These are phyloP conservation scores for Sabatieria punctata DNA, from an alignment of 2,888 invertebrate genomes.

Conservation along the genomic window DNA sequence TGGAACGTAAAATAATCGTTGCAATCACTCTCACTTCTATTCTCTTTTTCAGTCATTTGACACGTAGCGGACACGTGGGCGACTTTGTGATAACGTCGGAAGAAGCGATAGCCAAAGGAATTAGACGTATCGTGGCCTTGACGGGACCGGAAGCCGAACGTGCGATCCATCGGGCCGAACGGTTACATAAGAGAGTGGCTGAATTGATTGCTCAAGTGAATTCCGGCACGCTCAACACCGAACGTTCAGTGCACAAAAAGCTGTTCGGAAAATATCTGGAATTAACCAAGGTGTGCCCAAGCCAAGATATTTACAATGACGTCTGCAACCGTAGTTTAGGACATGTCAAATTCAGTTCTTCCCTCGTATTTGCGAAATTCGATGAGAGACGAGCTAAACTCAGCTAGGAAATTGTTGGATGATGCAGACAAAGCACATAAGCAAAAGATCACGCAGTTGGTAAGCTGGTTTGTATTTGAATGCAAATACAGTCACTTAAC, in stretches of 20 bases:
- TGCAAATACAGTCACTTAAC: too few relatives aligned
- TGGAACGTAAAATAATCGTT: slow-evolving; percentile 50
- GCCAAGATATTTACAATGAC: too few relatives aligned
- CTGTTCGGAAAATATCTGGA: too few relatives aligned
- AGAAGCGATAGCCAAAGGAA: slow-evolving; percentile 97
- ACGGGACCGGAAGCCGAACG: slow-evolving; percentile 48
- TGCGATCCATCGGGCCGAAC: slow-evolving; percentile 21
- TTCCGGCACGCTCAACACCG: too few relatives aligned
- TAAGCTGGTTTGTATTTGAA: too few relatives aligned
- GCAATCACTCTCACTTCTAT: not conserved
- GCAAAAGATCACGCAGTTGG: slow-evolving; percentile 15
- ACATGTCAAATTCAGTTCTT: too few relatives aligned
- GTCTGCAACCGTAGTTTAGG: too few relatives aligned
- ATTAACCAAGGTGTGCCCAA: too few relatives aligned
- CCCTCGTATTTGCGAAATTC: too few relatives aligned
- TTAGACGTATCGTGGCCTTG: slow-evolving; percentile 82
- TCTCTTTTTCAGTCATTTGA: slow-evolving; percentile 49
- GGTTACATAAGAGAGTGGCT: slow-evolving; percentile 16
- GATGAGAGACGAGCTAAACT: slow-evolving; percentile 59
- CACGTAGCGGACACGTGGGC: slow-evolving; percentile 76
- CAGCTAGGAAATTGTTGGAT: slow-evolving; percentile 69
- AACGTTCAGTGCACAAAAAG: too few relatives aligned
- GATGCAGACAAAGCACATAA: slow-evolving; percentile 67
- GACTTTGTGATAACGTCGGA: slow-evolving; percentile 88
- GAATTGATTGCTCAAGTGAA: slow-evolving; percentile 1